These are phyloP conservation scores for Drosophila neocordata DNA, from an alignment of 1,140 invertebrate species.

Conservation along the genomic window DNA sequence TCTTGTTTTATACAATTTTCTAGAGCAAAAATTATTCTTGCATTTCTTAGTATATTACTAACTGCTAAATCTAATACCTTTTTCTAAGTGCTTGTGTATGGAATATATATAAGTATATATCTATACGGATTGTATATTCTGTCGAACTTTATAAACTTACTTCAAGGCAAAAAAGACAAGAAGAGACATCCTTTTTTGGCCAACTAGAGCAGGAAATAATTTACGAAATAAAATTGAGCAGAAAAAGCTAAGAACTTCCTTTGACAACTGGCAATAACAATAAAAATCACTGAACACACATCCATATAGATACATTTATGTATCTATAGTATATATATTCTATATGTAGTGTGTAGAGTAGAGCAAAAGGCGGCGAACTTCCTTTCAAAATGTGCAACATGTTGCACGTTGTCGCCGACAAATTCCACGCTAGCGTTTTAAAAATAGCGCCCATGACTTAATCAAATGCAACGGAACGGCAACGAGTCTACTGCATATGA, in stretches of 20 bases:
- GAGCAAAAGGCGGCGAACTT: constrained; percentile 36
- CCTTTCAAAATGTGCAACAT: constrained; percentile 67
- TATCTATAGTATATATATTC: background rate
- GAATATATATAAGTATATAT: background rate
- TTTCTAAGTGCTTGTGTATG: too few species aligned
- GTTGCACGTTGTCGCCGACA: constrained; percentile 69
- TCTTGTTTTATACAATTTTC: too few species aligned
- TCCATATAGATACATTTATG: constrained; percentile 21
- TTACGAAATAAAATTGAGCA: constrained; percentile 62
- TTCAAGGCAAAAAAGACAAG: background rate
- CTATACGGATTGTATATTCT: background rate
- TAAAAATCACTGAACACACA: constrained; percentile 70
- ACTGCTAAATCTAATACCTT: too few species aligned
- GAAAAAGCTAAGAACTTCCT: constrained; percentile 55
- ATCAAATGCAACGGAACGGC: constrained; percentile 64
- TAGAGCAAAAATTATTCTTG: too few species aligned
- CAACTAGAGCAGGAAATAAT: constrained; percentile 68
- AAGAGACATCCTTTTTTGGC: constrained; percentile 9
- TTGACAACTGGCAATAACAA: constrained; percentile 81
- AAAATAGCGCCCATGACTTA: constrained; percentile 79
- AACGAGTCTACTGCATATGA: constrained; percentile 20
- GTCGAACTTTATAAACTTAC: background rate
- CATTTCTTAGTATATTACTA: too few species aligned
- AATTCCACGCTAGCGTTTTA: constrained; percentile 67
- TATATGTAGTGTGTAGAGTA: constrained; percentile 21